Evolutionary conservation across 2,797 vertebrate genomes (phyloP).

Genomic region (Mus spretus): DNA sequence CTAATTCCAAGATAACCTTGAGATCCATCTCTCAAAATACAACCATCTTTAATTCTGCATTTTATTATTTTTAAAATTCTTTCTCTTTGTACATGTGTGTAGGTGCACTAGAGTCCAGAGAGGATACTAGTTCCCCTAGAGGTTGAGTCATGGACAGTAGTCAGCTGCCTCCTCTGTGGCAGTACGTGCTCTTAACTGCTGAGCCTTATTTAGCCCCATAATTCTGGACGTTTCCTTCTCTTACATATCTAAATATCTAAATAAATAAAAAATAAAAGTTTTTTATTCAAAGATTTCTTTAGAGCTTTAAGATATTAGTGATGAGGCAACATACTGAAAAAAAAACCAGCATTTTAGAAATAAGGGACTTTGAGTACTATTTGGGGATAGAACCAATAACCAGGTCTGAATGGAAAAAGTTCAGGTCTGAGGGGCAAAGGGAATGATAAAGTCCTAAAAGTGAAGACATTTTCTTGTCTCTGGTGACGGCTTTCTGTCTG

Average conservation of each 20-base stretch:
- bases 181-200: neutral
- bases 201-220: neutral
- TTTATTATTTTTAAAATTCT: slow-evolving; percentile 21
- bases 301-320: neutral
- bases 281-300: slow-evolving; percentile 58
- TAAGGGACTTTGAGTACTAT: slow-evolving; percentile 15
- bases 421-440: slow-evolving; percentile 45
- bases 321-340: neutral
- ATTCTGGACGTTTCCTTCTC: slow-evolving; percentile 30
- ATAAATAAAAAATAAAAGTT: neutral
- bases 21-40: slow-evolving; percentile 36
- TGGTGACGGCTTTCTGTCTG: slow-evolving; percentile 18
- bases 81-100: neutral
- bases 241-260: neutral
- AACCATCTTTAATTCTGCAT: slow-evolving; percentile 16
- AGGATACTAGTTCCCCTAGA: neutral
- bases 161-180: neutral
- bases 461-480: slow-evolving; percentile 2
- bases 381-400: slow-evolving; percentile 8
- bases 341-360: slow-evolving; percentile 52
- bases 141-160: neutral
- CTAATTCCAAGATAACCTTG: no score
- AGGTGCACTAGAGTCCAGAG: neutral
- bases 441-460: neutral
- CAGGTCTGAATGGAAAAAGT: slow-evolving; percentile 26